Conservation (phyloP, 2,888 invertebrate species). For the Dicycla oo region DNA sequence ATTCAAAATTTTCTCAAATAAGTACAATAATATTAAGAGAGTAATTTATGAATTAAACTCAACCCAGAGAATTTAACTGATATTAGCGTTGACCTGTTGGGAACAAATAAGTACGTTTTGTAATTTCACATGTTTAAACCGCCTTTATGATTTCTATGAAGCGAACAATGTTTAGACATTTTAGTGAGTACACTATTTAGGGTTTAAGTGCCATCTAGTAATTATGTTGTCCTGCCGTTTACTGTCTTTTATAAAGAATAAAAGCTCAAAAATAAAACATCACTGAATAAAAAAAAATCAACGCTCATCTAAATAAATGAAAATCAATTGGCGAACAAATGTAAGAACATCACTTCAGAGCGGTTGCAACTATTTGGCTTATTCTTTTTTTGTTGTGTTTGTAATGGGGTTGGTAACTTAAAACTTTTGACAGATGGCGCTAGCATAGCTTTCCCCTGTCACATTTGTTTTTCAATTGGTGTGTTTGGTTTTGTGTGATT, state of each 20-base stretch:
- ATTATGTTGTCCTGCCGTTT: constrained; percentile 41
- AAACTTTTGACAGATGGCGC: no score
- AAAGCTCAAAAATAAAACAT: constrained; percentile 17
- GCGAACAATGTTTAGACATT: constrained; percentile 33
- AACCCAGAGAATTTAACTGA: constrained; percentile 76
- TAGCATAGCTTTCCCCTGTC: no score
- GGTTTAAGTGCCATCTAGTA: constrained; percentile 28
- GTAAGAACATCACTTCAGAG: no score
- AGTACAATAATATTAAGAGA: constrained; percentile 68
- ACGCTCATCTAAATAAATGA: no score
- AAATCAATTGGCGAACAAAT: no score
- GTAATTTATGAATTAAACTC: constrained; percentile 67
- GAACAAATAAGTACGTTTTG: constrained; percentile 77
- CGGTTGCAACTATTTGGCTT: no score
- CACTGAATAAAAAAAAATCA: neutral
- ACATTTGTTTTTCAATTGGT: no score
- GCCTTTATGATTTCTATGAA: constrained; percentile 50
- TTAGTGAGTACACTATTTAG: constrained; percentile 28
- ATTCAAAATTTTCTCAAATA: constrained; percentile 57
- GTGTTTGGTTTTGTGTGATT: no score
- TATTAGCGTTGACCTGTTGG: constrained; percentile 79
- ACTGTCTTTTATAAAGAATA: constrained; percentile 16
- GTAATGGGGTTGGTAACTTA: no score
- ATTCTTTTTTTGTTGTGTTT: no score
- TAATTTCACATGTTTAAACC: constrained; percentile 57